Conservation (phyloP, 1,140 invertebrate genomes). For the Metaphire vulgaris region DNA sequence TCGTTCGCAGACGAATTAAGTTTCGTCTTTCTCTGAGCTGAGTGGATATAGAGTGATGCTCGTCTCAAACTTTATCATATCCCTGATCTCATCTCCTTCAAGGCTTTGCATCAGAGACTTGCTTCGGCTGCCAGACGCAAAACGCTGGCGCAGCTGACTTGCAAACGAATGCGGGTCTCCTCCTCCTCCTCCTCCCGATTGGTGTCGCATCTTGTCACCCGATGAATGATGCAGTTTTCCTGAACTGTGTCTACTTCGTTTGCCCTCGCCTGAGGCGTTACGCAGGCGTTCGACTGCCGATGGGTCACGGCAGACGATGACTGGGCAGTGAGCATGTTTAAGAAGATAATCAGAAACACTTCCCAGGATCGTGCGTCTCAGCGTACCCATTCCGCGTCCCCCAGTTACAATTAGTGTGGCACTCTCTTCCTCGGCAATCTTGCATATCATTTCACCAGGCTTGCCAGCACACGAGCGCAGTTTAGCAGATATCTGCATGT, state of each 20-base stretch:
- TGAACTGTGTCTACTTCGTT: constrained; percentile 19
- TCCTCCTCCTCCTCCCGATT: not conserved
- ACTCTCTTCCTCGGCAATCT: constrained; percentile 17
- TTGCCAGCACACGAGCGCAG: constrained; percentile 4
- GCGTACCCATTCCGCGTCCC: constrained; percentile 10
- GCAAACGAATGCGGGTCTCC: constrained; percentile 4
- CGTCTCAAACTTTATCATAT: not conserved
- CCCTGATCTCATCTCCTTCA: not conserved
- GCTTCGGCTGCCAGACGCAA: constrained; percentile 8
- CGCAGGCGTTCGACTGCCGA: not conserved
- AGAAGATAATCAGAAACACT: constrained; percentile 19
- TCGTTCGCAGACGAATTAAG: not conserved
- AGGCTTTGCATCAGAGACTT: not conserved
- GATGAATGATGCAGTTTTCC: constrained; percentile 10
- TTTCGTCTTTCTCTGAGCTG: not conserved
- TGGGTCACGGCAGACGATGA: constrained; percentile 19
- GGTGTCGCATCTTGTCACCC: not conserved
- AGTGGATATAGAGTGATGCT: not conserved
- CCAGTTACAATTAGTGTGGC: constrained; percentile 10
- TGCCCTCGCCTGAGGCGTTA: constrained; percentile 3
- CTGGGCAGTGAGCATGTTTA: constrained; percentile 15
- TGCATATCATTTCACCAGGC: constrained; percentile 19
- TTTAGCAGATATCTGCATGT: constrained; percentile 17
- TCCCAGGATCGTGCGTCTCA: constrained; percentile 19
- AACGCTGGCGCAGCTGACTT: constrained; percentile 15